Evolutionary conservation across 2,797 vertebrate genomes (phyloP).

Genomic region (Enteromius afrohamiltoni): DNA sequence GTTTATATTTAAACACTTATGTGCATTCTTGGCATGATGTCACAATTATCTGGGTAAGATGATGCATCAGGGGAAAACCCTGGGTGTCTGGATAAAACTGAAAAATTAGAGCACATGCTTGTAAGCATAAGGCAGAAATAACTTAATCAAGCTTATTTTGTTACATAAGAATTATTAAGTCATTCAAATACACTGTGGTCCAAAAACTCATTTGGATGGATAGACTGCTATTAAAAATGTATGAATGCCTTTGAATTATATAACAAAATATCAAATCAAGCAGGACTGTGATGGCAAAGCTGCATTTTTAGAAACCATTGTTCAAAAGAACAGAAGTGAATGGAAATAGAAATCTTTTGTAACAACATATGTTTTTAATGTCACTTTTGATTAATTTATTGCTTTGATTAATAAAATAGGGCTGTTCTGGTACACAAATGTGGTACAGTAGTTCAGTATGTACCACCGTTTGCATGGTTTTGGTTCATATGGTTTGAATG

Average conservation of each 20-base stretch:
- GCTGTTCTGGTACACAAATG: not conserved
- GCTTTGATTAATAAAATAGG: not conserved
- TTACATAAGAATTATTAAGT: not conserved
- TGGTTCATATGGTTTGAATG: not conserved
- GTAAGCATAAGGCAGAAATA: not conserved
- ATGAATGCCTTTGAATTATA: constrained; percentile 6
- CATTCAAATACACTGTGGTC: not conserved
- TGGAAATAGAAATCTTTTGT: not conserved
- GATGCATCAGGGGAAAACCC: constrained; percentile 19
- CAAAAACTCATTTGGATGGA: not conserved
- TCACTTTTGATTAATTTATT: not conserved
- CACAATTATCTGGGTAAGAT: constrained; percentile 34
- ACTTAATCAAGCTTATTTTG: not conserved
- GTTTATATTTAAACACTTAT: constrained; percentile 43
- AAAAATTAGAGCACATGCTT: constrained; percentile 4
- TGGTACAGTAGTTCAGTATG: not conserved
- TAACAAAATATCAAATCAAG: constrained; percentile 10
- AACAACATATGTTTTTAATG: not conserved
- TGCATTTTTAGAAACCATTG: not conserved
- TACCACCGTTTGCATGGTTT: not conserved
- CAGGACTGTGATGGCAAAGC: not conserved
- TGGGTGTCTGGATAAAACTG: not conserved
- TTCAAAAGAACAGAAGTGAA: not conserved
- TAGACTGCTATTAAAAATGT: not conserved
- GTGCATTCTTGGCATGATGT: constrained; percentile 29